Percentiles rank a stretch among this genome's conserved stretches.
phyloP scores from a whole-genome alignment of 2,797 vertebrate genomes.

The Falco berigora region DNA sequence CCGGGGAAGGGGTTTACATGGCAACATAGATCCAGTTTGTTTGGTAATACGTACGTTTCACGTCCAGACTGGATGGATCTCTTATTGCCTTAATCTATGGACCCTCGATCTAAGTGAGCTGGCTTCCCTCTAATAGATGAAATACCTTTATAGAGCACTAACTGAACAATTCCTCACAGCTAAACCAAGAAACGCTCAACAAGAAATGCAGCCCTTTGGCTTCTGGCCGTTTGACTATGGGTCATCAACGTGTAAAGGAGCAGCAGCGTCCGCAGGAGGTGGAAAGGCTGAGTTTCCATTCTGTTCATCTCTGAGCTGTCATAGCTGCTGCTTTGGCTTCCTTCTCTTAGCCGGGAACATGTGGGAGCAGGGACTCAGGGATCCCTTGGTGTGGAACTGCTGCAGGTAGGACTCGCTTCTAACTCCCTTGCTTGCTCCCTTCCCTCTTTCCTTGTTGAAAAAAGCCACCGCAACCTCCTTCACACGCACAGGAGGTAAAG shows the following conservation, averaged over 20 bases:
- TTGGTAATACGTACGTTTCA: rapidly evolving
- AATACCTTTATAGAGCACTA: background rate
- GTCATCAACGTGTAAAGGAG: background rate
- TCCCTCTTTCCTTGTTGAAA: background rate
- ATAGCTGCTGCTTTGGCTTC: background rate
- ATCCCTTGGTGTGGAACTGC: background rate
- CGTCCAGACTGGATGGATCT: background rate
- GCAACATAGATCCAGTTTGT: background rate
- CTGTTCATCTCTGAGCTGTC: background rate
- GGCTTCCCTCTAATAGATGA: background rate
- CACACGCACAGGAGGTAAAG: background rate
- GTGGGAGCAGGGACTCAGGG: background rate
- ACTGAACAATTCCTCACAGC: background rate
- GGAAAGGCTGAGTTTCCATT: background rate
- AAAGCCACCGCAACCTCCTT: background rate
- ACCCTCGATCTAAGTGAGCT: background rate
- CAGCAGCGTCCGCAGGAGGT: background rate
- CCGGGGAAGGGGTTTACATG: background rate
- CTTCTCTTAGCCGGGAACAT: background rate
- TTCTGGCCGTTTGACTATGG: background rate
- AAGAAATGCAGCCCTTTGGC: background rate
- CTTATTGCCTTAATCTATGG: background rate
- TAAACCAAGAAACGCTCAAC: background rate
- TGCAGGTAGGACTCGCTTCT: background rate
- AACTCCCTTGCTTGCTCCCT: background rate